A percentile compares a stretch with the other conserved stretches of the same genome.
Conservation (phyloP, 2,113 vertebrate genomes). For the Motacilla alba region DNA sequence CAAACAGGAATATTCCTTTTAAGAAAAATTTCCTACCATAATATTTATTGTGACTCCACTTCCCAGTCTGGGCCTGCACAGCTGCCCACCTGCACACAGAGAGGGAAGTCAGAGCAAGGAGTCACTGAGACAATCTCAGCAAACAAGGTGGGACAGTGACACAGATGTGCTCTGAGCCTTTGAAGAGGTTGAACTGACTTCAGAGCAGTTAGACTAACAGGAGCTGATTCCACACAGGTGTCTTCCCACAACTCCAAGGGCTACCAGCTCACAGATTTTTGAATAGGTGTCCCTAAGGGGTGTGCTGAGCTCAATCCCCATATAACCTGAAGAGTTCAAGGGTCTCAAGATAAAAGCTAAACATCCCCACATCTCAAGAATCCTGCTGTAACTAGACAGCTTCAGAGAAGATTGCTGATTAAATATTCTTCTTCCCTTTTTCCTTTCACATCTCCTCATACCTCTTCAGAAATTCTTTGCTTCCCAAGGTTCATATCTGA, state of each 20-base stretch:
- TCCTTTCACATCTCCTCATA: background rate
- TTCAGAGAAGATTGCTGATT: conserved; percentile 12
- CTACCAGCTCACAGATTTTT: background rate
- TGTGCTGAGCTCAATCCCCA: background rate
- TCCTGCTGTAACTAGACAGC: background rate
- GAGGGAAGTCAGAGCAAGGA: background rate
- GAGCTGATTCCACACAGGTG: background rate
- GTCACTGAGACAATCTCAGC: background rate
- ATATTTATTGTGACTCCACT: background rate
- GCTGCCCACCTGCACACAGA: background rate
- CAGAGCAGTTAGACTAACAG: background rate
- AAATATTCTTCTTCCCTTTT: conserved; percentile 3
- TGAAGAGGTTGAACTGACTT: background rate
- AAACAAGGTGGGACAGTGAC: background rate
- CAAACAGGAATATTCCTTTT: background rate
- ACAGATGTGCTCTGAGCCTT: background rate
- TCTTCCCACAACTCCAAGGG: background rate
- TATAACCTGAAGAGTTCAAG: background rate
- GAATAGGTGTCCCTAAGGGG: background rate
- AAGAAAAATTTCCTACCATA: background rate
- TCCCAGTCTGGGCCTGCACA: background rate
- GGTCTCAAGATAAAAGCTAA: background rate
- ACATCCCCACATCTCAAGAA: background rate
- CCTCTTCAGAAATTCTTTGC: background rate
- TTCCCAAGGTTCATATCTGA: background rate